Evolutionary conservation across 1,140 invertebrate genomes (phyloP).

Genomic region (Alviniconcha marisindica): DNA sequence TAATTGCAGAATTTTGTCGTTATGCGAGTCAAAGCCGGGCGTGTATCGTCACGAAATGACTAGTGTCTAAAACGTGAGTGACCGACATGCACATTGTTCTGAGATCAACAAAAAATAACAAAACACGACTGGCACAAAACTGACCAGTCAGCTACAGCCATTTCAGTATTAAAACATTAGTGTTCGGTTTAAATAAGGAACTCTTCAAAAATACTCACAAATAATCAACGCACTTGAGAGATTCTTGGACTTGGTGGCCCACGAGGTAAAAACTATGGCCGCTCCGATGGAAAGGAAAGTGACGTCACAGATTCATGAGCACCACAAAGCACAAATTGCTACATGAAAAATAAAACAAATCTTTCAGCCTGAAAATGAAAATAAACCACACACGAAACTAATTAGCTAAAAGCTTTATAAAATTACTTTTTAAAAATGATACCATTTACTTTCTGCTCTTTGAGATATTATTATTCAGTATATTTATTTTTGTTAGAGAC

Average conservation of each 20-base stretch:
- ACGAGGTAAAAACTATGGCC: slow-evolving; percentile 59
- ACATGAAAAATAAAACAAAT: too few species aligned
- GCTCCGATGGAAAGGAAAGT: slow-evolving; percentile 50
- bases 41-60: neutral
- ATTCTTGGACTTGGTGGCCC: slow-evolving; percentile 45
- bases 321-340: too few species aligned
- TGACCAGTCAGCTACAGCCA: neutral
- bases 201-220: neutral
- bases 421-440: neutral
- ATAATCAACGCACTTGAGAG: slow-evolving; percentile 5
- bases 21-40: too few species aligned
- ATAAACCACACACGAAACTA: too few species aligned
- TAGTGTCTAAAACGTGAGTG: too few species aligned
- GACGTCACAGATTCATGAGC: slow-evolving; percentile 54
- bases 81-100: too few species aligned
- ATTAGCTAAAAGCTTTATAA: too few species aligned
- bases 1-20: too few species aligned
- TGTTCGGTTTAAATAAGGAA: neutral
- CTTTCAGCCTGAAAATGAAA: too few species aligned
- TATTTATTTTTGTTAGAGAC: slow-evolving; percentile 2
- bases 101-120: too few species aligned
- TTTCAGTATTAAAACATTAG: neutral
- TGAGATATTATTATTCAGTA: neutral
- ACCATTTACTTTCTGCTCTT: neutral
- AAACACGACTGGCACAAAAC: neutral